Base-by-base conservation (phyloP, 1,140 invertebrate species). In the Lordiphosa clarofinis region DNA sequence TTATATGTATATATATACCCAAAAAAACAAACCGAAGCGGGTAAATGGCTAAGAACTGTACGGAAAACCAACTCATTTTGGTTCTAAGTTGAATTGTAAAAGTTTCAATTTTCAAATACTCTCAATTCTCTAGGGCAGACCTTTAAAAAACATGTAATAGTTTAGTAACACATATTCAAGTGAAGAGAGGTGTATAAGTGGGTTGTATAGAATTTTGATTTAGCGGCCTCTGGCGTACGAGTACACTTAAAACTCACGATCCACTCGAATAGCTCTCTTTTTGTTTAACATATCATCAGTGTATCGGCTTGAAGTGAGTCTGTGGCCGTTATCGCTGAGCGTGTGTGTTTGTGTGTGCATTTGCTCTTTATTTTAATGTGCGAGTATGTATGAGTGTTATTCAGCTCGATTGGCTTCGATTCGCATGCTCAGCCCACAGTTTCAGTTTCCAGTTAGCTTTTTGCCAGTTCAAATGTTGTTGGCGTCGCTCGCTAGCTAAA, bases 391-490 rank as follows among this genome's bases (percentile, higher is more conserved):
- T 69, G 60, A 60, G 69, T 73, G 56, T 59, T 70, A 70, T 62
- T 74, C 53, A 59, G 61, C 60, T 52, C 48, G 57, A 66, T 48
- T 60, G 59, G 31, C 56, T 59, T 35, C 57, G 55, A 48, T 70
- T 79, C 55, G 57, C 56, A 49, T 63, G 57, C 70, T 63, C 57
- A 53, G 56, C 11, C 35, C 38, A 69, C 57, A 44, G 36, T 31
- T 54, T 64, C 78, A 64, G 71, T 82, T 84, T 49, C 63, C 73
- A 76, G 74, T 84, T 47, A 72, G 73, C 67, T 58, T 76, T 78
- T 81, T 59, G 79, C 69, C 69, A 71, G 81, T 81, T 66, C 75
- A 67, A 73, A 73, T 73, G 62, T 71, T 73, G 62, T 56, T 67
- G 74, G 50, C 71, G 67, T 55, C 78, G 55, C 65, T 71, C 50